phyloP scores from a whole-genome alignment of 1,140 invertebrate species.

The Gonioctena quinquepunctata region DNA sequence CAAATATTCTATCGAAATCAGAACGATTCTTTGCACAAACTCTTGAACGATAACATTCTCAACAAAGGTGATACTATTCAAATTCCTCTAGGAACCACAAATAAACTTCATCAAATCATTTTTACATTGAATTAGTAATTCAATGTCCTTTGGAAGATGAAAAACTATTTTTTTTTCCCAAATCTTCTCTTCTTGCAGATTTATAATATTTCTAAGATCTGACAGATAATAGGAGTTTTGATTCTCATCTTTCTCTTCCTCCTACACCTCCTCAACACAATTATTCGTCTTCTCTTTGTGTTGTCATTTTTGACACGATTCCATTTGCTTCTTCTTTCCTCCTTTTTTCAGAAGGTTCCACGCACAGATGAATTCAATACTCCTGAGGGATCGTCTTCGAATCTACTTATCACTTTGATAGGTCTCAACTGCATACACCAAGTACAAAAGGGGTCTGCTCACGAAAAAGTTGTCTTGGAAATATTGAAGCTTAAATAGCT shows the following conservation, averaged over 20 bases:
- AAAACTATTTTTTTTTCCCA: background rate
- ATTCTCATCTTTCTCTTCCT: background rate
- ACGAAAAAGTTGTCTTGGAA: too few relatives aligned
- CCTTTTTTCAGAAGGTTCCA: background rate
- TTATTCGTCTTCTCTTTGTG: background rate
- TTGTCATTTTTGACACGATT: background rate
- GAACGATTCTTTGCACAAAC: background rate
- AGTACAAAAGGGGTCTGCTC: background rate
- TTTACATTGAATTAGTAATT: background rate
- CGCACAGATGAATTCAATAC: too few relatives aligned
- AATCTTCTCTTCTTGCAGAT: background rate
- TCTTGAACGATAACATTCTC: background rate
- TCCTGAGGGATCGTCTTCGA: too few relatives aligned
- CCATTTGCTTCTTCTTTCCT: background rate
- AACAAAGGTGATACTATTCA: background rate
- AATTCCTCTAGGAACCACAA: background rate
- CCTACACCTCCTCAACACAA: too few relatives aligned
- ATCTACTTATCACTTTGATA: too few relatives aligned
- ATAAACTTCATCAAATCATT: background rate
- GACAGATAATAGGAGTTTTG: background rate
- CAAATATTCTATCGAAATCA: background rate
- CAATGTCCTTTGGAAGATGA: background rate
- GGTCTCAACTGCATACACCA: background rate
- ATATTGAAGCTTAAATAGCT: too few relatives aligned
- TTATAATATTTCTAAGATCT: background rate